These are phyloP conservation scores for Microtus montanus DNA, from an alignment of 2,113 vertebrate species.

Conservation along the genomic window DNA sequence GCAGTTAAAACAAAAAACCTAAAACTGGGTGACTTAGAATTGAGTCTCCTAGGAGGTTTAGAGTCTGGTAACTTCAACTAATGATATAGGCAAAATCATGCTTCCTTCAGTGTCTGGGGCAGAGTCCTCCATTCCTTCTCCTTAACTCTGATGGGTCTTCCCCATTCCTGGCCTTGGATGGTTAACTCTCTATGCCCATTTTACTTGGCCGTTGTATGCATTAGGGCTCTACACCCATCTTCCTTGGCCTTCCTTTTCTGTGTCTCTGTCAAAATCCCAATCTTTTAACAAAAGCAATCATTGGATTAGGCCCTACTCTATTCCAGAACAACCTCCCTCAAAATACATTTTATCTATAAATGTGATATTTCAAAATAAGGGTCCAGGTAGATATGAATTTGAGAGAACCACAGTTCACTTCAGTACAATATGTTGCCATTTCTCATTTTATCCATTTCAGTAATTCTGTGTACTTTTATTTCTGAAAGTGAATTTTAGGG, in stretches of 20 bases:
- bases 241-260: neutral
- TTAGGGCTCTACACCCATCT: neutral
- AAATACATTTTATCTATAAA: neutral
- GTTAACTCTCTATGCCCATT: neutral
- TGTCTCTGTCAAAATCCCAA: neutral
- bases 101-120: neutral
- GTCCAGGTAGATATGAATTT: neutral
- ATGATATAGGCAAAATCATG: neutral
- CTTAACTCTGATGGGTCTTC: neutral
- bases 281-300: neutral
- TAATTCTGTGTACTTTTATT: neutral
- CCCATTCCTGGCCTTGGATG: neutral
- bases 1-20: neutral
- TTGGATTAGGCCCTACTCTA: neutral
- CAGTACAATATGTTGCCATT: neutral
- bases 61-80: neutral
- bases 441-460: neutral
- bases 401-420: neutral
- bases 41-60: neutral
- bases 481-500: slow-evolving; percentile 13
- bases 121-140: no score
- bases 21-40: neutral
- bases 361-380: neutral
- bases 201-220: neutral
- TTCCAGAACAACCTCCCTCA: neutral